Conservation (phyloP, 2,113 vertebrate species). For the Malurus melanocephalus region DNA sequence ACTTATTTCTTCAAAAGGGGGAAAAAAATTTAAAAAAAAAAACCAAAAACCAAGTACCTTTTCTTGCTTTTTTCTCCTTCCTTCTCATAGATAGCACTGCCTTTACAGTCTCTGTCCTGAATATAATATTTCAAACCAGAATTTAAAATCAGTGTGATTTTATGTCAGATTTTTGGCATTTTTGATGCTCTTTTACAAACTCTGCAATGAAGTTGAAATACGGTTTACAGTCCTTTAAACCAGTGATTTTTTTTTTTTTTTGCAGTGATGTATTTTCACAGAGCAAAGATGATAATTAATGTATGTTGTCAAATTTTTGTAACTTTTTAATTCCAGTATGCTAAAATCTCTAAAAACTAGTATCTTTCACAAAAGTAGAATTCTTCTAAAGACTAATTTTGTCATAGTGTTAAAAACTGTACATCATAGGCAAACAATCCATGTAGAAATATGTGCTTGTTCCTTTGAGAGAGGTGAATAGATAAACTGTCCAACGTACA, state of each 20-base stretch:
- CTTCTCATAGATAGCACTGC: not conserved
- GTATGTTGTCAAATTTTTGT: conserved; percentile 25
- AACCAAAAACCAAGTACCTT: not conserved
- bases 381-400: conserved; percentile 25
- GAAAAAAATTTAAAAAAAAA: not conserved
- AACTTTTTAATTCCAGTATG: conserved; percentile 21
- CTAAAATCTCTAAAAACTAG: not conserved
- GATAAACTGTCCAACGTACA: conserved; percentile 80
- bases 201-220: conserved; percentile 40
- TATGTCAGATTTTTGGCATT: not conserved
- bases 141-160: conserved; percentile 53
- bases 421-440: conserved; percentile 61
- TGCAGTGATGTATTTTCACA: not conserved
- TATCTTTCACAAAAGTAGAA: conserved; percentile 25
- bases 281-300: not conserved
- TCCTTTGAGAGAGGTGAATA: conserved; percentile 77
- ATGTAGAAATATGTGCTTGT: conserved; percentile 68
- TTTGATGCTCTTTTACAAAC: conserved; percentile 17
- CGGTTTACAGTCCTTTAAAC: conserved; percentile 36
- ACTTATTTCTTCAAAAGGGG: not conserved
- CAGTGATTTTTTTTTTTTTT: conserved; percentile 12
- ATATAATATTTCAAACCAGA: conserved; percentile 10
- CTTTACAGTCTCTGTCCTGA: not conserved
- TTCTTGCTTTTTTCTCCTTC: not conserved
- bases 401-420: conserved; percentile 31